Conservation (phyloP, 2,113 vertebrate species). For the Dipodomys merriami region DNA sequence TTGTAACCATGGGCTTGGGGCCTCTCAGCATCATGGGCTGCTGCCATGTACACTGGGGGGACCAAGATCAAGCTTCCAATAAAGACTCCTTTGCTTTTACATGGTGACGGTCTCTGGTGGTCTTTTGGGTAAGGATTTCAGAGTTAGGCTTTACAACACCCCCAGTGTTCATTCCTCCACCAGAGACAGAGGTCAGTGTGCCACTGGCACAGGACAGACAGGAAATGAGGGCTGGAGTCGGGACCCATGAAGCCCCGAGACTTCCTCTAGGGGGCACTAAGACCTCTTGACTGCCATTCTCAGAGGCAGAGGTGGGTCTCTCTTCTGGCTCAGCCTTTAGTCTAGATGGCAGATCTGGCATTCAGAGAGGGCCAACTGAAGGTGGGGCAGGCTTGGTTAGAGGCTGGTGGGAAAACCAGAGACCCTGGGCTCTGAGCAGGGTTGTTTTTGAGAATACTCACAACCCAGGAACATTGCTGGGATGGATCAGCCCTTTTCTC, state of each 20-base stretch:
- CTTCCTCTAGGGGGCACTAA: slow-evolving; percentile 69
- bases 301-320: background rate
- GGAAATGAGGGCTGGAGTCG: background rate
- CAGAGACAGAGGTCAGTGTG: slow-evolving; percentile 95
- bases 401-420: no score
- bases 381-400: no score
- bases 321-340: background rate
- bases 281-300: background rate
- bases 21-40: background rate
- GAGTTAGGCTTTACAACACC: no score
- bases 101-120: no score
- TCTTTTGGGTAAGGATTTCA: no score
- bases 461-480: no score
- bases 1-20: background rate
- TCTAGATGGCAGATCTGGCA: slow-evolving; percentile 19
- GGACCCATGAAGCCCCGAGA: background rate
- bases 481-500: no score
- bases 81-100: no score
- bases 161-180: slow-evolving; percentile 92
- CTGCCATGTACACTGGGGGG: slow-evolving; percentile 59
- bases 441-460: no score
- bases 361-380: no score
- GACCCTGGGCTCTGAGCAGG: no score
- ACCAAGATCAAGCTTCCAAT: background rate
- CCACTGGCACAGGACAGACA: background rate